Evolutionary conservation across 2,797 vertebrate genomes (phyloP), one percentile per base, ranked within the genome.

Genomic region (Pangasius sanitwongsei): DNA sequence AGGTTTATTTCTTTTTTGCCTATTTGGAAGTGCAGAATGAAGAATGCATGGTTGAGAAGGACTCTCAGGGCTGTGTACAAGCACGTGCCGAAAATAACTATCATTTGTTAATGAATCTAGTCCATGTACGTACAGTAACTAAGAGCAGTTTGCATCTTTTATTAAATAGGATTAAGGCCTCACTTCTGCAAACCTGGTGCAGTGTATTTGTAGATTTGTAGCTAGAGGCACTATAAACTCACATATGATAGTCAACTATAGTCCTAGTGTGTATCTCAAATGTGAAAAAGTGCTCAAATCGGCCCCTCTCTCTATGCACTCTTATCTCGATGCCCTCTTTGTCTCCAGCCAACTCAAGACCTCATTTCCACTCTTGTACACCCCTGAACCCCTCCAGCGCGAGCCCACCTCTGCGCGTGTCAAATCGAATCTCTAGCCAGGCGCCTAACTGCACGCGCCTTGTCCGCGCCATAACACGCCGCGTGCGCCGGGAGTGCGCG

Each of bases 391-490:
- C 91, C 93, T 92, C 94, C 89, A 91, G 91, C 91, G 83, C 90
- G 91, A 93, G 92, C 93, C 94, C 89, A 90, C 94, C 94, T 93
- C 94, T 94, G 94, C 90, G 95, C 94, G 94, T 96, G 96, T 96
- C 96, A 96, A 96, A 96, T 96, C 93, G 93, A 96, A 96, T 96
- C 95, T 95, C 94, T 94, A 95, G 93, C 94, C 94, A 94, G 92
- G 94, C 93, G 94, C 94, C 92, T 93, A 87, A 92, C 94, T 95
- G 95, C 95, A 96, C 96, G 95, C 95, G 95, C 96, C 95, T 95
- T 95, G 94, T 93, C 90, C 91, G 94, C 95, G 92, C 95, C 95
- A 95, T 96, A 96, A 96, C 96, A 94, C 67, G 94, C 94, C 87
- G 90, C 93, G 94, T 94, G 95, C 96, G 96, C 94, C 94, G 94